These are phyloP conservation scores for Phoxinus phoxinus DNA, from an alignment of 2,113 vertebrate genomes.

Conservation along the genomic window DNA sequence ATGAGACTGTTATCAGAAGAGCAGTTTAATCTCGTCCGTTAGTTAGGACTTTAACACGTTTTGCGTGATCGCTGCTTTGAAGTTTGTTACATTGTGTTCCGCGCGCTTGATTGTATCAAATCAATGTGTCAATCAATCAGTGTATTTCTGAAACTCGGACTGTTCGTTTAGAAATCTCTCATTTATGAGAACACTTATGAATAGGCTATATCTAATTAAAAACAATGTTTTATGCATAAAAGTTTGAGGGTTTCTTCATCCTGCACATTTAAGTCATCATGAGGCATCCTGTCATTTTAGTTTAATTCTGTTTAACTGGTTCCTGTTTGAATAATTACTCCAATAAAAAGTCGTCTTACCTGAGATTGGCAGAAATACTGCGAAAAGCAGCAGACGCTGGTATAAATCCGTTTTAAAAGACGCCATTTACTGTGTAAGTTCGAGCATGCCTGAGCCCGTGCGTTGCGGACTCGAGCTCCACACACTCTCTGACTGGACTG, in stretches of 20 bases:
- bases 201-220: neutral
- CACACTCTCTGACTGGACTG: conserved; percentile 55
- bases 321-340: neutral
- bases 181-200: neutral
- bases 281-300: neutral
- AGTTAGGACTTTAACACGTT: neutral
- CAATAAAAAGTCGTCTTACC: conserved; percentile 70
- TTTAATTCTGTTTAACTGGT: no score
- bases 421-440: conserved; percentile 76
- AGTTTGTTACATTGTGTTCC: neutral
- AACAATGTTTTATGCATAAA: neutral
- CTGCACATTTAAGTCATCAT: neutral
- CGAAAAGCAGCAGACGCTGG: conserved; percentile 72
- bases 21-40: neutral
- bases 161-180: neutral
- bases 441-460: conserved; percentile 69
- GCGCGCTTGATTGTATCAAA: neutral
- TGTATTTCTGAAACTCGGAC: neutral
- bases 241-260: neutral
- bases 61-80: neutral
- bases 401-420: conserved; percentile 69
- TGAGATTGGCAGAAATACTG: conserved; percentile 71
- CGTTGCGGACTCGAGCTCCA: conserved; percentile 58
- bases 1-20: neutral
- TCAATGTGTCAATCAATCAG: neutral